A percentile compares a stretch with the other conserved stretches of the same genome.
Evolutionary conservation across 2,888 invertebrate species (phyloP).

Genomic region (Nephrotoma appendiculata): DNA sequence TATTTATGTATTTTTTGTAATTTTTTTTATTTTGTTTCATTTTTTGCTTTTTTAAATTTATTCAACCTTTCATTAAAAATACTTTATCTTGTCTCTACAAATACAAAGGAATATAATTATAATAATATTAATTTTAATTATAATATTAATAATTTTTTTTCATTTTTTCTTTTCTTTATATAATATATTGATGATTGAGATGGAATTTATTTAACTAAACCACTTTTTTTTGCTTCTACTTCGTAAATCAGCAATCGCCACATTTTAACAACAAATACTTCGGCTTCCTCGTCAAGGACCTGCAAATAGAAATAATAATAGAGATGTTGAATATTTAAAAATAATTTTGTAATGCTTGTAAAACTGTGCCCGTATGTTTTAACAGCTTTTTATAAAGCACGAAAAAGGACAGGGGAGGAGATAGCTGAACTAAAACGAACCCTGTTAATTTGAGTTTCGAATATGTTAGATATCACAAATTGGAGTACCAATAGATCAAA

Average conservation of each 20-base stretch:
- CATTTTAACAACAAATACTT: slow-evolving; percentile 99
- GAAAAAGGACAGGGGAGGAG: too few species aligned
- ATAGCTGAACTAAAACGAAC: too few species aligned
- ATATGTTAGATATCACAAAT: too few species aligned
- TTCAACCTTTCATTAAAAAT: background rate
- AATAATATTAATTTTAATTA: background rate
- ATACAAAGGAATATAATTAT: background rate
- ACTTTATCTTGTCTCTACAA: background rate
- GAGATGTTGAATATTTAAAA: background rate
- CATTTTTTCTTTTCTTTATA: background rate
- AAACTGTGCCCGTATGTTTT: too few species aligned
- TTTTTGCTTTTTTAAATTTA: background rate
- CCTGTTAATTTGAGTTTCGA: too few species aligned
- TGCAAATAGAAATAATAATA: slow-evolving; percentile 29
- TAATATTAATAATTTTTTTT: background rate
- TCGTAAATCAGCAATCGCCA: slow-evolving; percentile 99
- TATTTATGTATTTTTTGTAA: background rate
- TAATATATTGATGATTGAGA: background rate
- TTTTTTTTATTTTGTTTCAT: background rate
- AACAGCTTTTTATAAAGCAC: too few species aligned
- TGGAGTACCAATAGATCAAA: too few species aligned
- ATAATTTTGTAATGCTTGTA: too few species aligned
- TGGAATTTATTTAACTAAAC: slow-evolving; percentile 54
- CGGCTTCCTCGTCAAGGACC: slow-evolving; percentile 99
- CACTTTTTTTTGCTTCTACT: slow-evolving; percentile 95